phyloP scores from a whole-genome alignment of 1,140 invertebrate genomes.

The Diabrotica undecimpunctata region DNA sequence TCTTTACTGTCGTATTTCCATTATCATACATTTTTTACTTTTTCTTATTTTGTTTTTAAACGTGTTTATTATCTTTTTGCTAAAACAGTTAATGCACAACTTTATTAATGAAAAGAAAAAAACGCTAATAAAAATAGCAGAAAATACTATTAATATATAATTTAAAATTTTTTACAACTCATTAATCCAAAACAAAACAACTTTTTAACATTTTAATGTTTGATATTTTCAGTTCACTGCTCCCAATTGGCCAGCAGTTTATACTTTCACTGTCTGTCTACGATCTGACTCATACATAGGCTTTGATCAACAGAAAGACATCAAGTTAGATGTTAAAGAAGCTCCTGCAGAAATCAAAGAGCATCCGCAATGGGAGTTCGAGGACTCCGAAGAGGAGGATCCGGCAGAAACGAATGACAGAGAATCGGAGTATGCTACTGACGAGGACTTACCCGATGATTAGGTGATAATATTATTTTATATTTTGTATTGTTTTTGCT shows the following conservation, averaged over 20 bases:
- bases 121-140: too few relatives aligned
- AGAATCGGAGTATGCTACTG: slow-evolving; percentile 69
- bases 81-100: too few relatives aligned
- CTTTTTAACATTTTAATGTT: too few relatives aligned
- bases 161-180: too few relatives aligned
- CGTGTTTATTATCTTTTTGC: too few relatives aligned
- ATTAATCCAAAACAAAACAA: too few relatives aligned
- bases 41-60: too few relatives aligned
- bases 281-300: slow-evolving; percentile 90
- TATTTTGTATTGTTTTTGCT: slow-evolving; percentile 1
- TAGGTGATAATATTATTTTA: slow-evolving; percentile 16
- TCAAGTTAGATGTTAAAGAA: slow-evolving; percentile 95
- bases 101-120: too few relatives aligned
- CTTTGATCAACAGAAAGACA: slow-evolving; percentile 85
- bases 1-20: too few relatives aligned
- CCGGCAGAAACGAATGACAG: slow-evolving; percentile 64
- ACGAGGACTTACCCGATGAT: slow-evolving; percentile 58
- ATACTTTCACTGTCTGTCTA: slow-evolving; percentile 91
- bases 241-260: slow-evolving; percentile 86
- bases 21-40: too few relatives aligned
- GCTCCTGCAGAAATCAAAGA: slow-evolving; percentile 84
- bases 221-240: slow-evolving; percentile 72
- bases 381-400: slow-evolving; percentile 86
- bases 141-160: too few relatives aligned
- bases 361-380: slow-evolving; percentile 95